Evolutionary conservation across 2,113 vertebrate species (phyloP).

Genomic region (Deroptyus accipitrinus): DNA sequence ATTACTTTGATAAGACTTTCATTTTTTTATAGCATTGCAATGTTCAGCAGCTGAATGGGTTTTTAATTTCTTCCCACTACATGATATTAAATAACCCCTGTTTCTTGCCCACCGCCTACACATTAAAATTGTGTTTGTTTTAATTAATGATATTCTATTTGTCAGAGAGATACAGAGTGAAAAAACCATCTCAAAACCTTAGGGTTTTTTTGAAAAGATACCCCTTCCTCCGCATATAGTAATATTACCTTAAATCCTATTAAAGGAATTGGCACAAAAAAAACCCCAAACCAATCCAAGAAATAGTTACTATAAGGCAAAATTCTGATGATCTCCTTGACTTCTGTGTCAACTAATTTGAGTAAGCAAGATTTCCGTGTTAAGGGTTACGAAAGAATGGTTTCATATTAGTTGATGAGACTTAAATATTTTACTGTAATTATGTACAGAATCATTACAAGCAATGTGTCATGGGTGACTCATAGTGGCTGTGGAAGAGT

Average conservation of each 20-base stretch:
- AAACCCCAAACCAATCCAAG: not conserved
- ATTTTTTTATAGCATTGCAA: conserved; percentile 53
- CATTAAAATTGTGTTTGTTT: conserved; percentile 31
- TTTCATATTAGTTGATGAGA: not conserved
- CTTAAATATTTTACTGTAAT: not conserved
- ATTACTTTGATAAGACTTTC: conserved; percentile 59
- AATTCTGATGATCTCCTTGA: not conserved
- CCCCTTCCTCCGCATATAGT: not conserved
- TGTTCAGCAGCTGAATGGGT: conserved; percentile 49
- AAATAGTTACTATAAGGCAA: not conserved
- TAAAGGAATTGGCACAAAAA: not conserved
- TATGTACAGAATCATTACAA: not conserved
- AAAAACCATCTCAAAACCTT: conserved; percentile 35
- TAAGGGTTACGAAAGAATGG: not conserved
- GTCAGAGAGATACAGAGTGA: conserved; percentile 27
- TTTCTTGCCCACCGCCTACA: conserved; percentile 69
- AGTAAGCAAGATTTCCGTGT: not conserved
- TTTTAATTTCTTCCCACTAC: conserved; percentile 74
- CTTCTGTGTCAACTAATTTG: not conserved
- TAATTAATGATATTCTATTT: conserved; percentile 65
- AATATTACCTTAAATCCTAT: not conserved
- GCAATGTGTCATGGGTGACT: not conserved
- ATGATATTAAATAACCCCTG: conserved; percentile 71
- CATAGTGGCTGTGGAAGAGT: not conserved
- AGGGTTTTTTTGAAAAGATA: conserved; percentile 12